Base-by-base conservation (phyloP, 2,113 vertebrate species). In the Heterotis niloticus region DNA sequence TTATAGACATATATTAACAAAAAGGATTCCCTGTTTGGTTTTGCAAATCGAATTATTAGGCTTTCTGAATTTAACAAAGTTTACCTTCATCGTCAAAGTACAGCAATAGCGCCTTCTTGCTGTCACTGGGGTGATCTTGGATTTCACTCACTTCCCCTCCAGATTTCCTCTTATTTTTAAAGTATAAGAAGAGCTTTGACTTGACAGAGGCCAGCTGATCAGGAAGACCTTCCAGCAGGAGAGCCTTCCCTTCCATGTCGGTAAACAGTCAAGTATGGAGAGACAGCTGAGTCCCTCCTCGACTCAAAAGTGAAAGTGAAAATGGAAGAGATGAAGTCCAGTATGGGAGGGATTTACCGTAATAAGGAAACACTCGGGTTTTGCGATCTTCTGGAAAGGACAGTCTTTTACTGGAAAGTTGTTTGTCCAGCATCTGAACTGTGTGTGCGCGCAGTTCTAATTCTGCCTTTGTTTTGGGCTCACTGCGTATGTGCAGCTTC, bases 141-240 rank as follows among this genome's bases (percentile, higher is more conserved):
- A 88, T 80, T 24, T 88, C 51, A 5, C 26, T 3, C 5, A 87
- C 66, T 14, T 84, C 85, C 74, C 83, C 88, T 18, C 88, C 88
- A 5, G 88, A 89, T 13, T 82, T 84, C 34, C 86, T 82, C 60
- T 80, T 89, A 52, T 87, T 89, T 79, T 74, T 81, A 56, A 89
- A 89, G 74, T 89, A 82, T 11, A 87, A 76, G 20, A 84, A 64
- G 5, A 89, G 26, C n/a, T 78, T 87, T 4, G 74, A 0, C 64
- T 52, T 83, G 0, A 87, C 24, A 0, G 62, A 59, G 3, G 74
- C 60, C 0, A 86, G 20, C 13, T 86, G 75, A 4, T 76, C 82
- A 5, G 85, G 85, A 0, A 89, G 80, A 78, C 84, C 84, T 23
- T 88, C 86, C 5, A 88, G 64, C 29, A 86, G 1, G 20, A 87